Base-by-base conservation (phyloP, 2,113 vertebrate species). In the Ramphastos sulfuratus region DNA sequence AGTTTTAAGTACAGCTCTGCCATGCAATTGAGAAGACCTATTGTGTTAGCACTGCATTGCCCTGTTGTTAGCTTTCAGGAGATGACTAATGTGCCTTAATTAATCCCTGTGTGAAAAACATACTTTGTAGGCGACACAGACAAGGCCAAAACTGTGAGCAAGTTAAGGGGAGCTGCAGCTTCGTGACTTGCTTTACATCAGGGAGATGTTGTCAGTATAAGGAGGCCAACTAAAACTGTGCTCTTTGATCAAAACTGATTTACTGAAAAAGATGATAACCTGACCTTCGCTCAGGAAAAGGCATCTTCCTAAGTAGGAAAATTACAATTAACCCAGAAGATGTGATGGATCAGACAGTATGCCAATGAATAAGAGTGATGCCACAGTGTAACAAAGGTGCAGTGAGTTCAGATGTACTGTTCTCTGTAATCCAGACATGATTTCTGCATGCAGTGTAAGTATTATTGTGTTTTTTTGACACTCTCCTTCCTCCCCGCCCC, bases 51-150 rank as follows among this genome's bases (percentile, higher is more conserved):
- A 27, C 31, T 33, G 42, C 59, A 80, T 88, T 33, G 25, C 54
- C 48, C 72, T 71, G 76, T 88, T 87, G 82, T 82, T 88, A 61
- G 65, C 61, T 81, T 93, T 82, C 74, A 58, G 90, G 54, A 94
- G 86, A 83, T 90, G 48, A 92, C 54, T 90, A 89, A 93, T 84
- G 80, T 84, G 44, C 54, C 58, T 93, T 94, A 96, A 94, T 94
- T 95, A 96, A 86, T 75, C 48, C 54, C 44, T 82, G 13, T 84
- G 73, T 92, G 83, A 92, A 92, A 64, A 95, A 46, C 33, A 44
- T 33, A 77, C 65, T 85, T 86, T 79, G 44, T 84, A 39, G 50
- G 61, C 61, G 84, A 7, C 59, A 58, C 15, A 74, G 85, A 78
- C 31, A 81, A 52, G 72, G 42, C 85, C 60, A 85, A 94, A 95